Percentiles rank a stretch among this genome's conserved stretches.
These are phyloP conservation scores for Hirtodrosophila duncani DNA, from an alignment of 2,888 invertebrate genomes.

Conservation along the genomic window DNA sequence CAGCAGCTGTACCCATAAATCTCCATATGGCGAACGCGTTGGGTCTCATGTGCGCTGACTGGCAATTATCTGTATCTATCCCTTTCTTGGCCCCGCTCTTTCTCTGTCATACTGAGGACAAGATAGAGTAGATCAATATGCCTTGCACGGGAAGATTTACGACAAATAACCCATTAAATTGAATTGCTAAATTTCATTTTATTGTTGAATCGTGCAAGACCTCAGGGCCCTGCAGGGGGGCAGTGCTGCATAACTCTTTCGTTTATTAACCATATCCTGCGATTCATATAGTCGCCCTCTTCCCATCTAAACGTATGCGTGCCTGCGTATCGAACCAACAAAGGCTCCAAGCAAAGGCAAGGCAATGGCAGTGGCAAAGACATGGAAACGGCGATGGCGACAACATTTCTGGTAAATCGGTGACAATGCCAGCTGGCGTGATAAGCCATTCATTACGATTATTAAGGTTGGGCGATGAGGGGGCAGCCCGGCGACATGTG, in stretches of 20 bases:
- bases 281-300: constrained; percentile 10
- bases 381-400: constrained; percentile 6
- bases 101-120: constrained; percentile 13
- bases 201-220: constrained; percentile 49
- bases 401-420: constrained; percentile 52
- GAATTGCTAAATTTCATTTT: constrained; percentile 70
- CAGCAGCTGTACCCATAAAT: constrained; percentile 58
- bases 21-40: constrained; percentile 52
- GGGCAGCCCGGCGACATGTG: constrained; percentile 10
- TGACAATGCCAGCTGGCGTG: constrained; percentile 73
- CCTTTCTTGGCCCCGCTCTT: constrained; percentile 1
- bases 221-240: constrained; percentile 9
- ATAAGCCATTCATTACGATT: constrained; percentile 74
- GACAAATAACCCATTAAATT: constrained; percentile 67
- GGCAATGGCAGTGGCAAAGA: constrained; percentile 18
- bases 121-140: constrained; percentile 59
- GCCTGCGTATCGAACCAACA: constrained; percentile 60
- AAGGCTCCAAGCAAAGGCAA: constrained; percentile 49
- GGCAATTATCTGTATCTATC: constrained; percentile 58
- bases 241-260: constrained; percentile 66
- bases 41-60: constrained; percentile 36
- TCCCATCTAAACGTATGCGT: neutral
- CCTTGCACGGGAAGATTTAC: constrained; percentile 47
- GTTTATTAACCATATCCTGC: constrained; percentile 67
- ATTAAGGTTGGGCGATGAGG: constrained; percentile 43